Evolutionary conservation across 2,888 invertebrate genomes (phyloP), one percentile per base, ranked within the genome.

Genomic region (Nephrocerus scutellatus): DNA sequence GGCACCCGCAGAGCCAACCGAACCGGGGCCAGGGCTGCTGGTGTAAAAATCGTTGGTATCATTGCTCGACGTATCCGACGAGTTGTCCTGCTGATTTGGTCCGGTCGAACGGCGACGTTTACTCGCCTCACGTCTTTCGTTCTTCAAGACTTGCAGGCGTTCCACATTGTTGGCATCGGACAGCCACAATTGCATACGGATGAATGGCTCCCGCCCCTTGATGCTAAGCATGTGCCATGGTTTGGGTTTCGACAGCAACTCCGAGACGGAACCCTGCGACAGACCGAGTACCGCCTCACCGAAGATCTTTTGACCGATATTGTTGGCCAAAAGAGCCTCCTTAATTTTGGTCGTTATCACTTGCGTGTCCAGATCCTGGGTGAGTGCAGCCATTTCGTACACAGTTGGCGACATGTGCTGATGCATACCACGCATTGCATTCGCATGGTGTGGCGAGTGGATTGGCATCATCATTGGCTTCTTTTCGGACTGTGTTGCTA

Each of bases 161-260:
- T 96, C 95, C 38, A 96, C 82, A 66, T 95, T 96, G 66, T 91
- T 87, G 8, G 92, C 84, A 63, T 97, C 96, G 55, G 89, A 87
- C 21, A 96, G 75, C 97, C 97, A 97, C 46, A 95, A 68, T 63
- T 96, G 95, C 93, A 93, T 93, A 35, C 92, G 75, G 50, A 93
- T 91, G 70, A 93, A 93, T 0, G 93, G 92, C 62, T 97, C 97
- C 20, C 96, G 76, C 1, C 97, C 97, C 66, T 96, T 96, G 63
- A 95, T 92, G 62, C 93, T 95, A 37, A 97, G 76, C 93, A 96
- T 93, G 63, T 93, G 93, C 96, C 97, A 97, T 0, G 96, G 96
- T 60, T 97, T 97, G 5, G 97, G 97, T 66, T 96, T 96, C 44
- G 95, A 93, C 6, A 98, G 75, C 46, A 98, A 73, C 68, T 98